Base-by-base conservation (phyloP, 53 echinoderm and acorn worm genomes). In the Stichopus horrens region DNA sequence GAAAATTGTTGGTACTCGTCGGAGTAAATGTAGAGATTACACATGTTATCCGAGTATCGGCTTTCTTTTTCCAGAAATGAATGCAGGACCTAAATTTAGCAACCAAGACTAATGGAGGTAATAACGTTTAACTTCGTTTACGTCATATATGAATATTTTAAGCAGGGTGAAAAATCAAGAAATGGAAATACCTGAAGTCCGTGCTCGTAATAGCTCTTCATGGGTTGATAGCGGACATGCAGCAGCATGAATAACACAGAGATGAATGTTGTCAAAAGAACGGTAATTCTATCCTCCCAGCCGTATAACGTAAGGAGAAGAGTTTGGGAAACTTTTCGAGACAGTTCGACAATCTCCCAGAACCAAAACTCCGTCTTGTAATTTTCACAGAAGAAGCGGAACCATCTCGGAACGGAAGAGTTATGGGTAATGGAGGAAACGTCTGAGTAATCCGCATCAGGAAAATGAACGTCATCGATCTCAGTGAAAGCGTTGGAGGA, bases 311-410 rank as follows among this genome's bases (percentile, higher is more conserved):
- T 58, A 58, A 83, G n/a, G 9, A 83, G 57, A 21, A 58, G 57
- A 19, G 59, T 58, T 23, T 57, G 57, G 4, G 83, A 19, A 22
- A 58, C 83, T 58, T 83, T 83, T 56, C 83, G 83, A 83, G 59
- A 7, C 83, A 83, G 59, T 58, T 83, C 83, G 51, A 83, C 83
- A 54, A 83, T 83, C 21, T 83, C 83, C 83, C 83, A 83, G 83
- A 21, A 83, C 83, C 83, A 83, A 22, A 83, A 83, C 14, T 83
- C 58, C 56, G 11, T 58, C 54, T 83, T 83, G 59, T 83, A 83
- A 22, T 83, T 83, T 58, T 83, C 83, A 22, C 59, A n/a, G 57
- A 83, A 22, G 58, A 83, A 83, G n/a, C 57, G 16, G 13, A 57
- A 9, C 83, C 83, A 83, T 11, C 9, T 57, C 55, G 83, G 51